A percentile compares a stretch with the other conserved stretches of the same genome.
phyloP scores from a whole-genome alignment of 2,113 vertebrate species.

The Vulpes ferrilata region DNA sequence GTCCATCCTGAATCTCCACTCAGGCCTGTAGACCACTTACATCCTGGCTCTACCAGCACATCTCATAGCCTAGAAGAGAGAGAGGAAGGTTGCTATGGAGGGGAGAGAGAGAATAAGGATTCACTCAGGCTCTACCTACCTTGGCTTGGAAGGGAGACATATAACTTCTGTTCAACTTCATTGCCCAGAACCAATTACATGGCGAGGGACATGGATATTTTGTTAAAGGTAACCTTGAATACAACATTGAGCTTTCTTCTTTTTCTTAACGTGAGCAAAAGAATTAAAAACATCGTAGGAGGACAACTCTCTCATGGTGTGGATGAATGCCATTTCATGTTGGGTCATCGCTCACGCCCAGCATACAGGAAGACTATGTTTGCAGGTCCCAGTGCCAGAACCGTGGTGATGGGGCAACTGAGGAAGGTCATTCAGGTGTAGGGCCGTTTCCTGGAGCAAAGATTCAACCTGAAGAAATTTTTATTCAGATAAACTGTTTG shows the following conservation, averaged over 20 bases:
- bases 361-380: not conserved
- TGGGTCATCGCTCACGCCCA: not conserved
- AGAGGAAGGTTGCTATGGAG: not conserved
- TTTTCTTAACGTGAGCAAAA: not conserved
- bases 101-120: not conserved
- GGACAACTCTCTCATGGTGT: not conserved
- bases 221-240: not conserved
- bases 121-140: not conserved
- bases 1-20: not conserved
- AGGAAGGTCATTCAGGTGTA: not conserved
- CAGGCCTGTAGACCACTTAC: not conserved
- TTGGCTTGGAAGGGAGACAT: not conserved
- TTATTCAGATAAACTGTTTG: not conserved
- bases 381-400: not conserved
- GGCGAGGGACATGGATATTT: not conserved
- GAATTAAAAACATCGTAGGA: not conserved
- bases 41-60: fast-evolving
- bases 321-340: not conserved
- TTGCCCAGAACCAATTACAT: not conserved
- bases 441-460: not conserved
- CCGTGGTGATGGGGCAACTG: not conserved
- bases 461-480: not conserved
- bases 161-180: not conserved
- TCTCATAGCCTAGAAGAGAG: not conserved
- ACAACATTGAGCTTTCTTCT: not conserved